Evolutionary conservation across 53 echinoderm and acorn worm genomes (phyloP).

Genomic region (Stichopus horrens): DNA sequence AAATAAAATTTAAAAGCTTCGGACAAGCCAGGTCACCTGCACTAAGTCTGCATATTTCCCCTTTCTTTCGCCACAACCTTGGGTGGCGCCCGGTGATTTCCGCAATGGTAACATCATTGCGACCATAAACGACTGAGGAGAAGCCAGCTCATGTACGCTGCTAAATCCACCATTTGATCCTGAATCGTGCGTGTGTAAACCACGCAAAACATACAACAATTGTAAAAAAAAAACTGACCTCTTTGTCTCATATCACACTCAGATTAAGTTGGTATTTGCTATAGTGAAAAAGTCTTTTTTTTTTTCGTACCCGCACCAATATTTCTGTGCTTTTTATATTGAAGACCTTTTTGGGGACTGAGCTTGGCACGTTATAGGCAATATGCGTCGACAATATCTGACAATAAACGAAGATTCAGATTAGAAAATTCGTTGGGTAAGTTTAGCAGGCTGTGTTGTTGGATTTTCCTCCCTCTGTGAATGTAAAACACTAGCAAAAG

Average conservation of each 20-base stretch:
- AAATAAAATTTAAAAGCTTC: neutral
- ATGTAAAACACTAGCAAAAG: too few relatives aligned
- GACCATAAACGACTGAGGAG: neutral
- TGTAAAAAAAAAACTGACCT: neutral
- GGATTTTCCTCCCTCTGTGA: too few relatives aligned
- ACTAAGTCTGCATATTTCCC: neutral
- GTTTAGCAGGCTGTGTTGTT: too few relatives aligned
- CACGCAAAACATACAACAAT: neutral
- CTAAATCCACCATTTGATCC: constrained; percentile 5
- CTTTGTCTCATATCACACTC: neutral
- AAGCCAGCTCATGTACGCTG: neutral
- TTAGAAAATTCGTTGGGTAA: too few relatives aligned
- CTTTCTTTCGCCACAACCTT: constrained; percentile 11
- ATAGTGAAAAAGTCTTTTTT: too few relatives aligned
- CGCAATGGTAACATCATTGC: neutral
- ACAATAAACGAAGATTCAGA: too few relatives aligned
- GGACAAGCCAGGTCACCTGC: neutral
- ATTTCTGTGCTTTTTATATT: too few relatives aligned
- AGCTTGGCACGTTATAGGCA: too few relatives aligned
- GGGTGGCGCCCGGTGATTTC: constrained; percentile 23
- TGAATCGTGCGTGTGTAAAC: neutral
- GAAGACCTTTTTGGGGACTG: too few relatives aligned
- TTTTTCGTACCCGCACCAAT: too few relatives aligned
- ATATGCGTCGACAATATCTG: too few relatives aligned
- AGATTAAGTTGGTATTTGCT: neutral